These are phyloP conservation scores for Aptenodytes forsteri DNA, from an alignment of 2,113 vertebrate species.

Conservation along the genomic window DNA sequence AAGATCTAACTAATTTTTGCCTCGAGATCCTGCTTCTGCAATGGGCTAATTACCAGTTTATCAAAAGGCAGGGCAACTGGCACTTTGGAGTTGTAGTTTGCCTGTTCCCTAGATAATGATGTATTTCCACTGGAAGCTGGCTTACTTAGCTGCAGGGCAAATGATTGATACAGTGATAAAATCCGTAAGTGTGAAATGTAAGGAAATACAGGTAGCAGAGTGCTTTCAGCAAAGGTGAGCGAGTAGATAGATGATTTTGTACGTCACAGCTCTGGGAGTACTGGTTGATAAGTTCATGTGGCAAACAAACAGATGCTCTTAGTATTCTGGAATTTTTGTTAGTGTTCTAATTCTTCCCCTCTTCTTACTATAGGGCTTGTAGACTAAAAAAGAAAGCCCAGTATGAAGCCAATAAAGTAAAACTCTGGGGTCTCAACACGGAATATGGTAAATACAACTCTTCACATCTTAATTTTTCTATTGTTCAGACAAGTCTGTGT, in stretches of 20 bases:
- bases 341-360: conserved; percentile 49
- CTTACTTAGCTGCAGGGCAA: not conserved
- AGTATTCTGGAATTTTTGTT: conserved; percentile 3
- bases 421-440: conserved; percentile 98
- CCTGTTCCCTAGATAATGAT: not conserved
- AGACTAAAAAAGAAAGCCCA: conserved; percentile 99
- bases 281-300: not conserved
- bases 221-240: not conserved
- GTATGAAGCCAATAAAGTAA: conserved; percentile 99
- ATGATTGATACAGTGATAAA: not conserved
- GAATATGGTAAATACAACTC: conserved; percentile 89
- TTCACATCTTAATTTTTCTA: conserved; percentile 18
- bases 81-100: not conserved
- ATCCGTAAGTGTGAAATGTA: not conserved
- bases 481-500: conserved; percentile 8
- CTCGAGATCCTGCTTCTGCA: not conserved
- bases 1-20: not conserved
- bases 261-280: not conserved
- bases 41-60: not conserved
- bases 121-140: not conserved
- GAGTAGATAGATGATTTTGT: not conserved
- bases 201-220: not conserved
- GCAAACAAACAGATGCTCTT: not conserved
- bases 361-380: conserved; percentile 85
- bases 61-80: not conserved